Percentiles rank a stretch among this genome's conserved stretches.
phyloP scores from a whole-genome alignment of 2,888 invertebrate genomes.

The Sipha maydis region DNA sequence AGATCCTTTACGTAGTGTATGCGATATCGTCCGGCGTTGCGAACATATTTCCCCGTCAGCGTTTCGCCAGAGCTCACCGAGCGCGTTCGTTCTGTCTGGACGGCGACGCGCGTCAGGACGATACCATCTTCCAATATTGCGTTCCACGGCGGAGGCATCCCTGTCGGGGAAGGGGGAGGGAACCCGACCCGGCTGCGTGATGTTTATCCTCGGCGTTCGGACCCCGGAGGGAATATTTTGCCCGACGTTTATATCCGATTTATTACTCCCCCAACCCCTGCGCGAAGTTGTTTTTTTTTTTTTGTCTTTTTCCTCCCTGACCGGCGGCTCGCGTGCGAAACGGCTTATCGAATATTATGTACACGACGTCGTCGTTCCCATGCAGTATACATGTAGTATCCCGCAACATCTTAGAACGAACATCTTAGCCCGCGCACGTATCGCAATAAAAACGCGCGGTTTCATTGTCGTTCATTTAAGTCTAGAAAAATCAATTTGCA shows the following conservation, averaged over 20 bases:
- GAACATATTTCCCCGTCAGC: background rate
- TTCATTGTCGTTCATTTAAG: too few relatives aligned
- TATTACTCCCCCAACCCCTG: background rate
- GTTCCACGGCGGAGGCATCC: background rate
- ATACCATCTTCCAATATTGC: constrained; percentile 41
- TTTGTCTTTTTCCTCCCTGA: too few relatives aligned
- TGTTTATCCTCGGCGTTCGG: background rate
- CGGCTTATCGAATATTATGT: constrained; percentile 18
- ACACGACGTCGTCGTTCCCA: background rate
- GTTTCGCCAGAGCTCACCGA: background rate
- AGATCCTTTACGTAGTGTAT: background rate
- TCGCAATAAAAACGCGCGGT: too few relatives aligned
- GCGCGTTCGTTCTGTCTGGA: background rate
- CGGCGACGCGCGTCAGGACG: constrained; percentile 9
- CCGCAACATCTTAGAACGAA: background rate
- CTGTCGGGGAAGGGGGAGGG: background rate
- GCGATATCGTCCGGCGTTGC: too few relatives aligned
- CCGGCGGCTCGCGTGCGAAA: background rate
- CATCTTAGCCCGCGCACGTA: too few relatives aligned
- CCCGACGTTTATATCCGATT: constrained; percentile 33
- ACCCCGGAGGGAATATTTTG: constrained; percentile 29
- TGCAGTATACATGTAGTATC: background rate
- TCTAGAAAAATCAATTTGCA: too few relatives aligned
- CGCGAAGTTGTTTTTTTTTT: background rate
- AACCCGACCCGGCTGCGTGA: background rate